These are phyloP conservation scores for Sinhomidia bicolor DNA, from an alignment of 2,888 invertebrate species.

Conservation along the genomic window DNA sequence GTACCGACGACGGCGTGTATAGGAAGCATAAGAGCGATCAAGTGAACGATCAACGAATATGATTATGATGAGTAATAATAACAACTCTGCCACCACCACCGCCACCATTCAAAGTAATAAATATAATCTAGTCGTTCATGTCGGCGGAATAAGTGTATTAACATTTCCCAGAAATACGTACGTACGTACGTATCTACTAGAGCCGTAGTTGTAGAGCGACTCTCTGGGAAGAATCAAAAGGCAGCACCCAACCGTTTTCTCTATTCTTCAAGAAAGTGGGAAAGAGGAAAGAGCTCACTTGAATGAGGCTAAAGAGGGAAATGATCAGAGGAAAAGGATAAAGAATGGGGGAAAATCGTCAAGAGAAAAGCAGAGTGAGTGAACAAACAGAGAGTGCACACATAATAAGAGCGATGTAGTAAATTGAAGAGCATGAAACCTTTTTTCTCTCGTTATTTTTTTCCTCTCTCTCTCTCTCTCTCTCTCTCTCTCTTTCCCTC, in stretches of 20 bases:
- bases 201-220: neutral
- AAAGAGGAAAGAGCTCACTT: slow-evolving; percentile 61
- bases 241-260: neutral
- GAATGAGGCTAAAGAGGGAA: slow-evolving; percentile 61
- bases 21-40: neutral
- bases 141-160: slow-evolving; percentile 62
- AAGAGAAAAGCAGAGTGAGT: slow-evolving; percentile 47
- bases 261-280: neutral
- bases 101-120: slow-evolving; percentile 31
- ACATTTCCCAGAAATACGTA: slow-evolving; percentile 40
- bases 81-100: neutral
- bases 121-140: slow-evolving; percentile 19
- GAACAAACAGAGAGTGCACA: slow-evolving; percentile 38
- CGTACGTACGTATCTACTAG: too few species aligned
- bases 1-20: too few species aligned
- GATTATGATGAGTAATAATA: slow-evolving; percentile 52
- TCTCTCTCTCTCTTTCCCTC: neutral
- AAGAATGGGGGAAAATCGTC: neutral
- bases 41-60: slow-evolving; percentile 34
- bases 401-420: slow-evolving; percentile 33
- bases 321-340: slow-evolving; percentile 52
- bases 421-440: slow-evolving; percentile 65
- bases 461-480: neutral
- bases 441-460: slow-evolving; percentile 46
- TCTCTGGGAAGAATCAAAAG: slow-evolving; percentile 23